Evolutionary conservation across 2,888 invertebrate genomes (phyloP).

Genomic region (Melanargia galathea): DNA sequence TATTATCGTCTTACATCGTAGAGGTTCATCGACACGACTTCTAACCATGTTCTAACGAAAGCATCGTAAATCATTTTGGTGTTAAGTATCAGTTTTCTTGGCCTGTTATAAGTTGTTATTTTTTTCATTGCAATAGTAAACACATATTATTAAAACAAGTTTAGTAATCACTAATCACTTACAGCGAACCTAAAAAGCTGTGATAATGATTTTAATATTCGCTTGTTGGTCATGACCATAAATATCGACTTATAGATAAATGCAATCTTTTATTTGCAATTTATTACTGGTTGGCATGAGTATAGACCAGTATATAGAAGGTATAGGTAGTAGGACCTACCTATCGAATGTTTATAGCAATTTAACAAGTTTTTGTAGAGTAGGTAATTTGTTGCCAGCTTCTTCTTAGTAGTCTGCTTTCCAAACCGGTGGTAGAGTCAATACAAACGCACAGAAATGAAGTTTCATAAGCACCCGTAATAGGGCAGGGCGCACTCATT

Average conservation of each 20-base stretch:
- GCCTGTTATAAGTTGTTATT: background rate
- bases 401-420: no score
- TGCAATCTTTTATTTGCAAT: no score
- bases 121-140: background rate
- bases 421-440: no score
- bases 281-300: no score
- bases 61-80: background rate
- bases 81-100: background rate
- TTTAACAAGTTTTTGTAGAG: no score
- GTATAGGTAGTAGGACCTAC: no score
- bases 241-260: background rate
- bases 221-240: slow-evolving; percentile 1
- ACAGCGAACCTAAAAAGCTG: background rate
- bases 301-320: no score
- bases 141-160: background rate
- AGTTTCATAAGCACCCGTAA: no score
- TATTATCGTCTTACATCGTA: background rate
- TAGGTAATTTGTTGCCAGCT: no score
- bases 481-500: no score
- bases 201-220: slow-evolving; percentile 7
- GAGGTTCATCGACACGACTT: slow-evolving; percentile 8
- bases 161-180: slow-evolving; percentile 4
- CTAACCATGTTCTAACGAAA: background rate
- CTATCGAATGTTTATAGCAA: no score
- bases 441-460: no score